Evolutionary conservation across 2,113 vertebrate species (phyloP).

Genomic region (Ranitomeya variabilis): DNA sequence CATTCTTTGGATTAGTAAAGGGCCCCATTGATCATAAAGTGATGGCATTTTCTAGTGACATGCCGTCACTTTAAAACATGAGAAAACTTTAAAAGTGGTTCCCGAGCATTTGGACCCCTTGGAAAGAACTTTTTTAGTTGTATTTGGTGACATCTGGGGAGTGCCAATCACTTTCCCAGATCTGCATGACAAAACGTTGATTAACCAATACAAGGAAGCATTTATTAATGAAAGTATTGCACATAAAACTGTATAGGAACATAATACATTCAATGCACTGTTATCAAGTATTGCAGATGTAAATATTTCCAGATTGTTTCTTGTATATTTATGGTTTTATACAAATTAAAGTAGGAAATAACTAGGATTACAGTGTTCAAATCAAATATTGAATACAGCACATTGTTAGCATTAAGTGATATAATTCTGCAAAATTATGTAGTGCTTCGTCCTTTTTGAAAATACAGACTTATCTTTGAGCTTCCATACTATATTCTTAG

Average conservation of each 20-base stretch:
- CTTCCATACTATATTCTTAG: not conserved
- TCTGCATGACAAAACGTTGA: not conserved
- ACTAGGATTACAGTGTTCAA: not conserved
- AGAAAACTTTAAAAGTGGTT: too few relatives aligned
- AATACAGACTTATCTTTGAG: not conserved
- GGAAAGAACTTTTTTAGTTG: too few relatives aligned
- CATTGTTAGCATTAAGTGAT: not conserved
- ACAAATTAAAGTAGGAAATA: not conserved
- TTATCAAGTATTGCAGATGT: not conserved
- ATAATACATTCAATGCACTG: not conserved
- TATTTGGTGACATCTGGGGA: not conserved
- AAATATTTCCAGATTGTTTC: not conserved
- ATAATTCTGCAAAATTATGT: not conserved
- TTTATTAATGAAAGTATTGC: not conserved
- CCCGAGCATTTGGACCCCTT: too few relatives aligned
- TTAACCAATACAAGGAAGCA: not conserved
- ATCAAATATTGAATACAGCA: not conserved
- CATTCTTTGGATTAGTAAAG: too few relatives aligned
- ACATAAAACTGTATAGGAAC: constrained; percentile 18
- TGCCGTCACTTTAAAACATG: too few relatives aligned
- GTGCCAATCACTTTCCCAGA: not conserved
- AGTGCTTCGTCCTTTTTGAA: not conserved
- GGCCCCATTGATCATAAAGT: too few relatives aligned
- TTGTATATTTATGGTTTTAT: constrained; percentile 21
- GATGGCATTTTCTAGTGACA: too few relatives aligned